Conservation (phyloP, 2,888 invertebrate genomes). For the Muscina levida region DNA sequence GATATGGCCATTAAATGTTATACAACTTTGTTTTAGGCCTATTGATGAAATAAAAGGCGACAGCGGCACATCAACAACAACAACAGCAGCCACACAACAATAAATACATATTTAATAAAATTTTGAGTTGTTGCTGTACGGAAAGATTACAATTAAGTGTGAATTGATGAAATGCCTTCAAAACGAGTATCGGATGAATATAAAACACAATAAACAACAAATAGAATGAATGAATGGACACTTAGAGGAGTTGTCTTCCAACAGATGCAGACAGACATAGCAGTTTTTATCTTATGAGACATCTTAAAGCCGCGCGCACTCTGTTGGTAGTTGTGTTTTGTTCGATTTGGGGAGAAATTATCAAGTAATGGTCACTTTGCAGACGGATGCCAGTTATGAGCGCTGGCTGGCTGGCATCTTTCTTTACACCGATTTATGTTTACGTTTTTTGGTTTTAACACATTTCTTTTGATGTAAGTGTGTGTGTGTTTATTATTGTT, state of each 20-base stretch:
- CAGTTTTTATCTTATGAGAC: background rate
- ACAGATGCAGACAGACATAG: constrained; percentile 1
- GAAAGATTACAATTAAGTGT: constrained; percentile 59
- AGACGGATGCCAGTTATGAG: constrained; percentile 12
- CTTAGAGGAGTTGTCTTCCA: background rate
- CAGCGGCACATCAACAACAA: constrained; percentile 33
- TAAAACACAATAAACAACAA: background rate
- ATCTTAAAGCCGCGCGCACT: constrained; percentile 18
- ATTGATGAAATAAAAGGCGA: constrained; percentile 28
- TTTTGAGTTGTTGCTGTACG: constrained; percentile 32
- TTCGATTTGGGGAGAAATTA: constrained; percentile 50
- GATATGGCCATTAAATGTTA: constrained; percentile 54
- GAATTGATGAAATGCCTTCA: constrained; percentile 58
- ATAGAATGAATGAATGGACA: background rate
- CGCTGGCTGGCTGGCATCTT: constrained; percentile 5
- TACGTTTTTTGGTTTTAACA: too few relatives aligned
- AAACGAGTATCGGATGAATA: constrained; percentile 37
- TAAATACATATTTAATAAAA: background rate
- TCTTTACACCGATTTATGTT: too few relatives aligned
- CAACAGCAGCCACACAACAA: constrained; percentile 31
- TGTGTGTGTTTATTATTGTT: background rate
- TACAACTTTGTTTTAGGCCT: constrained; percentile 52
- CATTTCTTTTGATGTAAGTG: too few relatives aligned
- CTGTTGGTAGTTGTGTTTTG: constrained; percentile 1
- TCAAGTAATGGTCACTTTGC: constrained; percentile 40